Evolutionary conservation across 2,113 vertebrate species (phyloP), one percentile per base, ranked within the genome.

Genomic region (Microtus oregoni): DNA sequence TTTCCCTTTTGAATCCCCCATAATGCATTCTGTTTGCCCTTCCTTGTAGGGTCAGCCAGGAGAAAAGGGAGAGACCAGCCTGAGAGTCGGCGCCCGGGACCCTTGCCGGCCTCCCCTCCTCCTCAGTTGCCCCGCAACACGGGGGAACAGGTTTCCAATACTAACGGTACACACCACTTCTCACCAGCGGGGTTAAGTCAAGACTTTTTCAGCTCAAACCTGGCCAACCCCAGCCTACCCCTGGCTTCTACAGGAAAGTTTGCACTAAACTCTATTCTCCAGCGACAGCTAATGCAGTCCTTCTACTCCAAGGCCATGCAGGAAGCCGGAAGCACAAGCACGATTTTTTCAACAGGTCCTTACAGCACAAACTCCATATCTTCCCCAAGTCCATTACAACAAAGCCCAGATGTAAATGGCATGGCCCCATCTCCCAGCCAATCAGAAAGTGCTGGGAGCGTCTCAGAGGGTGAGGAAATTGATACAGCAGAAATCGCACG

Each of bases 21-120:
- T 99, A 99, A 99, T 99, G 99, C 99, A 99, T 99, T 99, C 99
- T 99, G 99, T 99, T 99, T 99, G 99, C 99, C 99, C 99, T 99
- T 99, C 99, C 99, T 99, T 99, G 99, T 99, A 99, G 99, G 99
- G 99, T 99, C 99, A 99, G 99, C 99, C 98, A 99, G 99, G 99
- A 99, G 99, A 99, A 99, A 99, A 99, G 99, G 99, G 99, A 99
- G 99, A 99, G 99, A 99, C 99, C 99, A 99, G 98, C 98, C 98
- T 98, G 99, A 99, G 98, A 99, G 98, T 98, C 98, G 99, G 98
- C 99, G 99, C 98, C 98, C 98, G 98, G 98, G 99, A 99, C 98
- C 98, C 98, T 98, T 99, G 99, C 99, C 99, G 98, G 98, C 99
- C 98, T 98, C 99, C 98, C 99, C 99, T 99, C 98, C 99, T 98